Conservation (phyloP, 2,797 vertebrate genomes). For the Dicrostonyx torquatus region DNA sequence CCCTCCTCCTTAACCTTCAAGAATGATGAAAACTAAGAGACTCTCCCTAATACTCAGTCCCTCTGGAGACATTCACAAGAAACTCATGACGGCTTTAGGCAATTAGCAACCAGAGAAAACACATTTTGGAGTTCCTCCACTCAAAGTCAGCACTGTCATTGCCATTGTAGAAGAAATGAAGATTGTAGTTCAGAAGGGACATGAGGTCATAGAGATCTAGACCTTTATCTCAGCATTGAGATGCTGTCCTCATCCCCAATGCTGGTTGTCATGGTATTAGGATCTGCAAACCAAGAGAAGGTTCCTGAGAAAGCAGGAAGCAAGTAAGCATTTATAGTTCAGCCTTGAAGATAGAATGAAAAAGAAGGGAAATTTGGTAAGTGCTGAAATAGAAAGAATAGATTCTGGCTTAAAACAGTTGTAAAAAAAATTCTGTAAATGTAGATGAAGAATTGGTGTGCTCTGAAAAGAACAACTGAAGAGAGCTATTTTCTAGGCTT, state of each 20-base stretch:
- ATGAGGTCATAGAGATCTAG: not conserved
- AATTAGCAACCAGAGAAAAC: not conserved
- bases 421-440: not conserved
- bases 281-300: not conserved
- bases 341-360: not conserved
- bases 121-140: not conserved
- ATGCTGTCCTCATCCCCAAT: not conserved
- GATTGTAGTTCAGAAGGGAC: not conserved
- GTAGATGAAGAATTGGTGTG: not conserved
- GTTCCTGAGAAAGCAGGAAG: not conserved
- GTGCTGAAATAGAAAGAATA: not conserved
- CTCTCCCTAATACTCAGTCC: not conserved
- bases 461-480: too few relatives aligned
- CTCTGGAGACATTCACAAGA: not conserved
- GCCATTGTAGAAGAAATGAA: not conserved
- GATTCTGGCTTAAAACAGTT: not conserved
- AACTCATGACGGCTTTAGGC: not conserved
- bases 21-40: not conserved
- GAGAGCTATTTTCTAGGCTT: not conserved
- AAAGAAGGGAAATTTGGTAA: not conserved
- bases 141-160: not conserved
- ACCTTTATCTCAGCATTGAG: not conserved
- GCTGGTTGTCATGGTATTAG: not conserved
- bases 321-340: not conserved
- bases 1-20: not conserved